Evolutionary conservation across 2,797 vertebrate genomes (phyloP).

Genomic region (Scomberomorus guttatus): DNA sequence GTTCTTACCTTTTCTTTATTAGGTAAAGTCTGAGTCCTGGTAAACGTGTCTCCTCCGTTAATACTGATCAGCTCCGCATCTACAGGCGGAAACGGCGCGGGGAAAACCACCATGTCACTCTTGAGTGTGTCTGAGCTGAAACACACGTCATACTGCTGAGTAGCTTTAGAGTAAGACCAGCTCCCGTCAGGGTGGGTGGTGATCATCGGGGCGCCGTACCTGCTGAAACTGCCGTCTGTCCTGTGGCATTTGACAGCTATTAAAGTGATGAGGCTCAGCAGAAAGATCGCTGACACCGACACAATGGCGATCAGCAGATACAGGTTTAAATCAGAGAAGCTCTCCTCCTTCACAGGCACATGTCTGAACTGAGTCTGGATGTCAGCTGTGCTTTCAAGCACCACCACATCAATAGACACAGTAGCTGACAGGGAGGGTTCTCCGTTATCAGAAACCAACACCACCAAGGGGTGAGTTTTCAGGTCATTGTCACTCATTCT

Average conservation of each 20-base stretch:
- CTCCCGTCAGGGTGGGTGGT: slow-evolving; percentile 77
- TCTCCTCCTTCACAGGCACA: slow-evolving; percentile 62
- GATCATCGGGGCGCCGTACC: slow-evolving; percentile 61
- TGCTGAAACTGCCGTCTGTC: slow-evolving; percentile 64
- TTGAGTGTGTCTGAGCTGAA: slow-evolving; percentile 77
- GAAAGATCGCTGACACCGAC: slow-evolving; percentile 68
- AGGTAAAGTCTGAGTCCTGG: slow-evolving; percentile 72
- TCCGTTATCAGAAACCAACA: slow-evolving; percentile 78
- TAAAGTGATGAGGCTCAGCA: slow-evolving; percentile 71
- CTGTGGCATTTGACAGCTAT: slow-evolving; percentile 71
- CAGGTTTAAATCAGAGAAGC: slow-evolving; percentile 68
- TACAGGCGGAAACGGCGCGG: slow-evolving; percentile 53
- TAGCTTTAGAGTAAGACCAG: slow-evolving; percentile 79
- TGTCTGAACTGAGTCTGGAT: slow-evolving; percentile 67
- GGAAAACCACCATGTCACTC: slow-evolving; percentile 77
- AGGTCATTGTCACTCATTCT: slow-evolving; percentile 69
- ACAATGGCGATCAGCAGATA: slow-evolving; percentile 73
- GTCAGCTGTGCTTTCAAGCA: slow-evolving; percentile 68
- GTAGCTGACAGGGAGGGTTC: slow-evolving; percentile 75
- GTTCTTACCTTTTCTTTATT: slow-evolving; percentile 72
- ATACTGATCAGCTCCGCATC: slow-evolving; percentile 76
- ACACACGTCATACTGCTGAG: slow-evolving; percentile 79
- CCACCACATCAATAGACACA: slow-evolving; percentile 74
- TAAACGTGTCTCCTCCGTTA: slow-evolving; percentile 72
- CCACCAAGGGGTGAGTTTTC: slow-evolving; percentile 70